A percentile compares a stretch with the other conserved stretches of the same genome.
Conservation (phyloP, 2,113 vertebrate genomes). For the Fulmarus glacialis region DNA sequence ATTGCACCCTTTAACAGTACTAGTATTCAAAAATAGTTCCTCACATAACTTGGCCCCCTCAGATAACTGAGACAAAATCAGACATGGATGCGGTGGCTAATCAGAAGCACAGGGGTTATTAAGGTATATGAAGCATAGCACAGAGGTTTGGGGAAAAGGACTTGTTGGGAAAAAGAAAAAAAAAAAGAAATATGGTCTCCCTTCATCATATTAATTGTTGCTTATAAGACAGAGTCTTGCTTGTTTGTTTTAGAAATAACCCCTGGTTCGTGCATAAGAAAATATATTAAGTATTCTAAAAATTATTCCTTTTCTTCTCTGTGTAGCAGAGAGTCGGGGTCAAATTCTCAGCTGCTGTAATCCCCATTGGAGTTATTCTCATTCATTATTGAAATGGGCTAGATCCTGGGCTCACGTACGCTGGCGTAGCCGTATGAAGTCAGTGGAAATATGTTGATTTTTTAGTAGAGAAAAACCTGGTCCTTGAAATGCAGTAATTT, state of each 20-base stretch:
- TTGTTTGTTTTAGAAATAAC: constrained; percentile 57
- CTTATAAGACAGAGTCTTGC: neutral
- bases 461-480: neutral
- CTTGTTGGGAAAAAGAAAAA: neutral
- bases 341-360: constrained; percentile 43
- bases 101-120: neutral
- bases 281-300: constrained; percentile 57
- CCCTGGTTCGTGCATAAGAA: neutral
- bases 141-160: neutral
- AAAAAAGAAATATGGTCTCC: neutral
- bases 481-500: neutral
- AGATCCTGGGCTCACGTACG: neutral
- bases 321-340: constrained; percentile 2
- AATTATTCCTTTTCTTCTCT: constrained; percentile 8
- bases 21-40: neutral
- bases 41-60: neutral
- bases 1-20: neutral
- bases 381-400: constrained; percentile 49
- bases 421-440: neutral
- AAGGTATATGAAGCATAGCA: neutral
- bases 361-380: neutral
- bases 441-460: neutral
- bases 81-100: neutral
- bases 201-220: neutral
- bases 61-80: neutral